phyloP scores from a whole-genome alignment of 1,140 invertebrate genomes.

The Lasioglossum albipes region DNA sequence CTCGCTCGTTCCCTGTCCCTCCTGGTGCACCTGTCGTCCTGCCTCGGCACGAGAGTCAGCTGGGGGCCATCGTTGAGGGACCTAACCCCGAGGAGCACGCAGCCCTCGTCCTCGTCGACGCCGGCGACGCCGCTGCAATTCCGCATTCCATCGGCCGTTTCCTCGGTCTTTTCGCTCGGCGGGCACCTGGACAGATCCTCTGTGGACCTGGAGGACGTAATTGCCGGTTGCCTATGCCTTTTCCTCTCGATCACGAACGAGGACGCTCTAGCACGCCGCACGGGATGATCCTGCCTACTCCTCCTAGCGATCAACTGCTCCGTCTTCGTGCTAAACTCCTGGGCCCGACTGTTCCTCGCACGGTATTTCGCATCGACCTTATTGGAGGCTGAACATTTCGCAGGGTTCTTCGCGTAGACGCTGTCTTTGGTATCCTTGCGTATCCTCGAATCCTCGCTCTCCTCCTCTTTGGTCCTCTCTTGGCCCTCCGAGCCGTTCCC shows the following conservation, averaged over 20 bases:
- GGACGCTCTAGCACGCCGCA: conserved; percentile 53
- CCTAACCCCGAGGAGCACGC: conserved; percentile 72
- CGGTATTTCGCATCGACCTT: conserved; percentile 50
- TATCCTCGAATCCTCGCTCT: not conserved
- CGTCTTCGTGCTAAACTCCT: conserved; percentile 56
- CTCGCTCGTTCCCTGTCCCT: conserved; percentile 75
- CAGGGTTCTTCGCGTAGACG: conserved; percentile 15
- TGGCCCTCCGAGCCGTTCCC: conserved; percentile 26
- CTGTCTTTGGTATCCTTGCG: conserved; percentile 20
- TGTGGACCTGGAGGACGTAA: conserved; percentile 51
- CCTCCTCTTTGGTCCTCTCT: conserved; percentile 26
- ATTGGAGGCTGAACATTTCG: conserved; percentile 10
- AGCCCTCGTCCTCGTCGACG: conserved; percentile 63
- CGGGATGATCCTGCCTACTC: conserved; percentile 13
- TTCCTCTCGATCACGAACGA: conserved; percentile 61
- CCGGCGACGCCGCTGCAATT: conserved; percentile 65
- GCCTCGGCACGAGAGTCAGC: conserved; percentile 51
- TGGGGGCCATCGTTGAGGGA: conserved; percentile 65
- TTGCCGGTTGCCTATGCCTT: conserved; percentile 35
- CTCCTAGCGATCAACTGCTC: conserved; percentile 61
- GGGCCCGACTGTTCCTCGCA: conserved; percentile 34
- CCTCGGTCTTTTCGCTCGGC: conserved; percentile 40
- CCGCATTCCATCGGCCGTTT: conserved; percentile 63
- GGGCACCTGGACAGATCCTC: conserved; percentile 46
- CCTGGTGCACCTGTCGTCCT: conserved; percentile 73